phyloP scores from a whole-genome alignment of 1,140 invertebrate species.

The Mya arenaria region DNA sequence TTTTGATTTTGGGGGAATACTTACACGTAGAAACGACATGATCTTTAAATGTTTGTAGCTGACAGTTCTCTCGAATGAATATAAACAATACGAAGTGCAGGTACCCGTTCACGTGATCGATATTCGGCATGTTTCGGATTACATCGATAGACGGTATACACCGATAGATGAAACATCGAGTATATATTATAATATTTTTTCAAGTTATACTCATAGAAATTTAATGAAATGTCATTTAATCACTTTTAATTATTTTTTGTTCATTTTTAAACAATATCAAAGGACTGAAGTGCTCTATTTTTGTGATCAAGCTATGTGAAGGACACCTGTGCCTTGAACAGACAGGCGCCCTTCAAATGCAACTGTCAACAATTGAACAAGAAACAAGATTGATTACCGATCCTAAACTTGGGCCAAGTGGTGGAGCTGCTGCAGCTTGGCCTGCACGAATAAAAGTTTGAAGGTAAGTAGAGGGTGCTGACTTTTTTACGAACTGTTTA shows the following conservation, averaged over 20 bases:
- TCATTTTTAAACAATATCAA: neutral
- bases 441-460: constrained; percentile 92
- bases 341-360: neutral
- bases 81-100: too few relatives aligned
- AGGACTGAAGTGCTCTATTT: neutral
- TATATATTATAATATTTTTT: too few relatives aligned
- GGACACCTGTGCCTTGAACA: neutral
- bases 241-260: neutral
- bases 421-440: constrained; percentile 92
- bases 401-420: constrained; percentile 94
- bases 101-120: too few relatives aligned
- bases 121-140: too few relatives aligned
- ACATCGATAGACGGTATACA: too few relatives aligned
- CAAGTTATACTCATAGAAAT: neutral
- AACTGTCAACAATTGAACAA: neutral
- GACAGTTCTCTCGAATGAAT: too few relatives aligned
- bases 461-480: constrained; percentile 79
- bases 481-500: constrained; percentile 62
- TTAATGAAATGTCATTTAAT: neutral
- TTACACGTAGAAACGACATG: too few relatives aligned
- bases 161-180: too few relatives aligned
- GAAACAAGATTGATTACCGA: constrained; percentile 85
- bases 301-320: neutral
- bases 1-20: too few relatives aligned
- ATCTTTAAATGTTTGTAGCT: too few relatives aligned